Evolutionary conservation across 2,797 vertebrate genomes (phyloP).

Genomic region (Molossus alvarezi): DNA sequence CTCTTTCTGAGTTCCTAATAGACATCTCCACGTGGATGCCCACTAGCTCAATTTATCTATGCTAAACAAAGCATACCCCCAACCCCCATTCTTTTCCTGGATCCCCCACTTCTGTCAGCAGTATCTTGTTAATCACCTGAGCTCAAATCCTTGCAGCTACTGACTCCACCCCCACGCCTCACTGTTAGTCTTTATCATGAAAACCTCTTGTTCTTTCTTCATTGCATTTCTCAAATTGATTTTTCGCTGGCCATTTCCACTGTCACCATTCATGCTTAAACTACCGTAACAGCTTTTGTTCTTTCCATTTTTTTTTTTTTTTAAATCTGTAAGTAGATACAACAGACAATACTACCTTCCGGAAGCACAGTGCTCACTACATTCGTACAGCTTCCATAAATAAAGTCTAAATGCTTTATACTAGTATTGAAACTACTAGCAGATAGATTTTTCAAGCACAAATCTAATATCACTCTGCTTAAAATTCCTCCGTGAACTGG

Average conservation of each 20-base stretch:
- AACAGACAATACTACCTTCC: neutral
- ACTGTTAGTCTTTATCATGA: neutral
- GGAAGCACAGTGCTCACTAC: neutral
- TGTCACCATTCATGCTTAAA: neutral
- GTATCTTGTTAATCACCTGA: neutral
- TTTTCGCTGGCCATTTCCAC: neutral
- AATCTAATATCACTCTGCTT: neutral
- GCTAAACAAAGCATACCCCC: neutral
- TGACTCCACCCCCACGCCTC: neutral
- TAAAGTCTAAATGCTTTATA: neutral
- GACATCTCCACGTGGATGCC: neutral
- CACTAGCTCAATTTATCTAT: neutral
- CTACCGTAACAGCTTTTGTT: neutral
- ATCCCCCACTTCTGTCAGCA: neutral
- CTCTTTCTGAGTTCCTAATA: neutral
- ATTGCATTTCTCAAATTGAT: conserved; percentile 24
- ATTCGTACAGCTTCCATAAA: neutral
- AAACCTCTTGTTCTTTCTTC: conserved; percentile 20
- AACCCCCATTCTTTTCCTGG: neutral
- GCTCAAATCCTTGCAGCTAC: neutral
- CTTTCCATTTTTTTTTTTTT: neutral
- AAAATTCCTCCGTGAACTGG: neutral
- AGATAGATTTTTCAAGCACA: neutral
- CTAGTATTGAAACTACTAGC: neutral
- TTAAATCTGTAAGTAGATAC: neutral